Evolutionary conservation across 2,113 vertebrate genomes (phyloP).

Genomic region (Arizona elegans): DNA sequence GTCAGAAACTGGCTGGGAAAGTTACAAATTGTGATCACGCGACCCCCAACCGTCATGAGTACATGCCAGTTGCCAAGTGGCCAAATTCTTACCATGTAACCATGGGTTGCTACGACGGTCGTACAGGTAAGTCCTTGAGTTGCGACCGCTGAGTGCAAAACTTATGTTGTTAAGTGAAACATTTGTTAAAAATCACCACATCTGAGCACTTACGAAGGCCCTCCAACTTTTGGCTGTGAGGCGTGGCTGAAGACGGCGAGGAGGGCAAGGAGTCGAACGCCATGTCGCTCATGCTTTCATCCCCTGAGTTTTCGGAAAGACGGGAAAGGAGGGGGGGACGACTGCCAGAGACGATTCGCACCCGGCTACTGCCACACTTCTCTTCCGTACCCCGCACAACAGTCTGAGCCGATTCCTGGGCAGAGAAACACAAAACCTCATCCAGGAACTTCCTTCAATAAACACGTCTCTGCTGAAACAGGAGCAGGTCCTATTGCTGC

Average conservation of each 20-base stretch:
- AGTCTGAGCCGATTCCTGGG: constrained; percentile 88
- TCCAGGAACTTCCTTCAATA: background rate
- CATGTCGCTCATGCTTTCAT: constrained; percentile 85
- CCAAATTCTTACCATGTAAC: no score
- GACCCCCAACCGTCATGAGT: no score
- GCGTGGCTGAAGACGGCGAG: constrained; percentile 79
- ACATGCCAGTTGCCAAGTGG: no score
- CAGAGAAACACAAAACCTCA: constrained; percentile 9
- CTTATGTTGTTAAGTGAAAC: no score
- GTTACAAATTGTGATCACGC: no score
- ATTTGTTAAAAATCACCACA: background rate
- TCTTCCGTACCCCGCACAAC: constrained; percentile 90
- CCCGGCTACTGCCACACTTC: constrained; percentile 85
- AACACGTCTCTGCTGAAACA: background rate
- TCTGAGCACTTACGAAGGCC: constrained; percentile 65
- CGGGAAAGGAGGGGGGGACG: constrained; percentile 80
- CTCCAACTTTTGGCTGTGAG: constrained; percentile 72
- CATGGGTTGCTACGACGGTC: no score
- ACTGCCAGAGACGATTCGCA: constrained; percentile 81
- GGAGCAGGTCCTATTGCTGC: no score
- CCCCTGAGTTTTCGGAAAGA: constrained; percentile 87
- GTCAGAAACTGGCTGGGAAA: no score
- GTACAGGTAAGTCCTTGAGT: no score
- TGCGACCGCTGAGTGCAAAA: no score
- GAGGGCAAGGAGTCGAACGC: constrained; percentile 84